Evolutionary conservation across 2,113 vertebrate species (phyloP), one percentile per base, ranked within the genome.

Genomic region (Telmatochromis sp.): DNA sequence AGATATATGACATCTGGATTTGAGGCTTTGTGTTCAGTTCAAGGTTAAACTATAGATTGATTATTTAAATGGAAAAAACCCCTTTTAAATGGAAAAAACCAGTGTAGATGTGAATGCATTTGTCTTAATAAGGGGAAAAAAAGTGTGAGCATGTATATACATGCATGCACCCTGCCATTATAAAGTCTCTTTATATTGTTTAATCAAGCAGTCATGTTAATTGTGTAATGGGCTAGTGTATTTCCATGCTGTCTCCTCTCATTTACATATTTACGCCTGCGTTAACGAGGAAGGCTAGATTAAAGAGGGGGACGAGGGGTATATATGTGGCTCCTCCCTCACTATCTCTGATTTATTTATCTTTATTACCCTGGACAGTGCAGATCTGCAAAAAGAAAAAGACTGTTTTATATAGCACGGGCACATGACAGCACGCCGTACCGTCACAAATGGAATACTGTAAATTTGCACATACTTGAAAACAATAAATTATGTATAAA

Each of bases 151-250:
- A n/a, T 82, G 80, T 89, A 89, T 10, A 86, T 23, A 87, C 80
- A 81, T 55, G 58, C 47, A 2, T 80, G 26, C 73, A 54, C 28
- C 63, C 81, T 33, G 49, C 80, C 88, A 91, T 91, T 91, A 86
- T 91, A 87, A 92, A 94, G 86, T 90, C 87, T 86, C 84, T 87
- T 81, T 91, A 83, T 93, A 92, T 92, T 92, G 88, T 91, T 94
- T 93, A 91, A 94, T 96, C 93, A 94, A 93, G 89, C 92, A 93
- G 92, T 94, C 91, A 89, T 89, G 93, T 93, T 95, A 95, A 95
- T 95, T 95, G 93, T 83, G 92, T 94, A 94, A 95, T 94, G 91
- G 92, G 89, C 92, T 94, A 92, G 94, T 94, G 92, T 95, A 86
- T 94, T 93, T 94, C 91, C 89, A 89, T 90, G 91, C 93, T 83